These are phyloP conservation scores for Mimumesa dahlbomi DNA, from an alignment of 2,888 invertebrate species.

Conservation along the genomic window DNA sequence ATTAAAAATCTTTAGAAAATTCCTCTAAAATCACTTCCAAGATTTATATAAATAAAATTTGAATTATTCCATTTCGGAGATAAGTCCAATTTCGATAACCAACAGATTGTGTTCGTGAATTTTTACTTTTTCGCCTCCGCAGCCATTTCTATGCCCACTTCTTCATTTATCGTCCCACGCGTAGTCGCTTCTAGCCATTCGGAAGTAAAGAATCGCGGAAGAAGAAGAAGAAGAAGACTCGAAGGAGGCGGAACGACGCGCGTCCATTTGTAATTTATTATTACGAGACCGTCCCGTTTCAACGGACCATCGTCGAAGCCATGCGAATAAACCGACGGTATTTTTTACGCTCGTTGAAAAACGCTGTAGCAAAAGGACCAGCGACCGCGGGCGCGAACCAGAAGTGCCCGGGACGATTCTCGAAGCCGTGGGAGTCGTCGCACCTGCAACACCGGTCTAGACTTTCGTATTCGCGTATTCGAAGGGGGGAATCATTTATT, in stretches of 20 bases:
- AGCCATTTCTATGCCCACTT: too few relatives aligned
- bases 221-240: too few relatives aligned
- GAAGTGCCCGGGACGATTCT: constrained; percentile 27
- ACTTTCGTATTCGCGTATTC: constrained; percentile 65
- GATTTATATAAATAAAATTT: too few relatives aligned
- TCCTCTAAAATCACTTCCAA: too few relatives aligned
- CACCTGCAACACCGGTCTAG: constrained; percentile 59
- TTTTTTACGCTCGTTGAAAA: constrained; percentile 18
- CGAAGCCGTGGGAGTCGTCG: constrained; percentile 55
- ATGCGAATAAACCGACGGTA: constrained; percentile 24
- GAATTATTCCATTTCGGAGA: too few relatives aligned
- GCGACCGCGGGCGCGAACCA: too few relatives aligned
- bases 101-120: too few relatives aligned
- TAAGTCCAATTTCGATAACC: too few relatives aligned
- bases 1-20: too few relatives aligned
- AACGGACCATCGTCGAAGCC: constrained; percentile 15
- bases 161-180: constrained; percentile 22
- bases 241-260: constrained; percentile 10
- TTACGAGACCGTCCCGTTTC: constrained; percentile 11
- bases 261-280: constrained; percentile 33
- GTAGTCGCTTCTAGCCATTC: constrained; percentile 6
- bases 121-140: too few relatives aligned
- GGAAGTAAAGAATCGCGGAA: constrained; percentile 8
- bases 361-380: background rate
- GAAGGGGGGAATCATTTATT: constrained; percentile 68